Conservation (phyloP, 1,140 invertebrate genomes). For the Calephelis virginiensis region DNA sequence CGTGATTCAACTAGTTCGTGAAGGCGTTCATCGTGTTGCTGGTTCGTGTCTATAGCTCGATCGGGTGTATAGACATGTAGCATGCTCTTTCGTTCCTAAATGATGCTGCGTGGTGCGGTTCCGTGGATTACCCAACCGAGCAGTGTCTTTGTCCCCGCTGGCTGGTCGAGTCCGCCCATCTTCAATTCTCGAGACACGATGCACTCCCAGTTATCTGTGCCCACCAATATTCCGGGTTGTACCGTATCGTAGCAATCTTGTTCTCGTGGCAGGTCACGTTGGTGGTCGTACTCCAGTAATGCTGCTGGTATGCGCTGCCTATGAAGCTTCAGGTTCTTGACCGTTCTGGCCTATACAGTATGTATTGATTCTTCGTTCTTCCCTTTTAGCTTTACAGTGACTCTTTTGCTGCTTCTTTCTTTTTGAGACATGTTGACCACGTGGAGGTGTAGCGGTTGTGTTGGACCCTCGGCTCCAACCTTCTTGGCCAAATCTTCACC, state of each 20-base stretch:
- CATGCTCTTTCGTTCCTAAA: neutral
- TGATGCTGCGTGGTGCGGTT: neutral
- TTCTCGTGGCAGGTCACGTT: neutral
- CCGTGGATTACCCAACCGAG: conserved; percentile 25
- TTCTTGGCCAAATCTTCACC: neutral
- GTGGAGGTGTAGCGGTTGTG: conserved; percentile 3
- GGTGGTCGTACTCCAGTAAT: conserved; percentile 10
- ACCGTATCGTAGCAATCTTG: conserved; percentile 11
- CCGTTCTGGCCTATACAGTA: conserved; percentile 13
- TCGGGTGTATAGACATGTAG: neutral
- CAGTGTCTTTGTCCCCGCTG: conserved; percentile 24
- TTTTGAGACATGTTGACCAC: conserved; percentile 1
- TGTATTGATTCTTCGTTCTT: neutral
- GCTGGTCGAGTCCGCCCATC: conserved; percentile 18
- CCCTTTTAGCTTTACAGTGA: neutral
- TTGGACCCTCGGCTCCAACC: conserved; percentile 15
- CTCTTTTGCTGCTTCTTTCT: neutral
- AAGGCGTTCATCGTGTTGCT: neutral
- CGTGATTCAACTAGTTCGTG: conserved; percentile 10
- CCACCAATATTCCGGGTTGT: conserved; percentile 21
- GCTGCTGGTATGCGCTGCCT: neutral
- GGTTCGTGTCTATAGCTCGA: neutral
- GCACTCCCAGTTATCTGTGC: conserved; percentile 26
- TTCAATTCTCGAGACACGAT: conserved; percentile 24
- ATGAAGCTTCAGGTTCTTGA: conserved; percentile 6